Percentiles rank a stretch among this genome's conserved stretches.
Conservation (phyloP, 1,140 invertebrate genomes). For the Calosoma granatense region DNA sequence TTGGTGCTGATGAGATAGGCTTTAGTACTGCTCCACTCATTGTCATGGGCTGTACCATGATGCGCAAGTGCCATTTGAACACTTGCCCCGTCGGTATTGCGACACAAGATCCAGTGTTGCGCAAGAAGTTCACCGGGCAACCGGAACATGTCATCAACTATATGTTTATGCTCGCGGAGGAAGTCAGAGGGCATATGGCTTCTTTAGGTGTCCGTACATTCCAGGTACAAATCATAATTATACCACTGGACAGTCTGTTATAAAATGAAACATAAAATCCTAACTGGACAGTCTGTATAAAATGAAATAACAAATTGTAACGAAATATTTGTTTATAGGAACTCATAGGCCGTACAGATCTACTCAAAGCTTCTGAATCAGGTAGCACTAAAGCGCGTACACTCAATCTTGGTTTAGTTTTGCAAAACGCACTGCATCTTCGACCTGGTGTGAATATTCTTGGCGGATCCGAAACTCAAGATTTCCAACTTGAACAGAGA, state of each 20-base stretch:
- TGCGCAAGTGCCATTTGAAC: slow-evolving; percentile 99
- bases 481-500: slow-evolving; percentile 86
- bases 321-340: too few species aligned
- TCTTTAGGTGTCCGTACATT: slow-evolving; percentile 79
- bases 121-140: slow-evolving; percentile 95
- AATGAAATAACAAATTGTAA: too few species aligned
- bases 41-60: slow-evolving; percentile 97
- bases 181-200: slow-evolving; percentile 85
- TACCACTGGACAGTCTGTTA: background rate
- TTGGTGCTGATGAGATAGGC: slow-evolving; percentile 98
- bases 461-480: slow-evolving; percentile 78
- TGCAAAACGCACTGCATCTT: slow-evolving; percentile 83
- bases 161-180: slow-evolving; percentile 94
- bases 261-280: background rate
- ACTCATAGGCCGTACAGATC: slow-evolving; percentile 87
- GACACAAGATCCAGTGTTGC: slow-evolving; percentile 89
- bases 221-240: slow-evolving; percentile 27
- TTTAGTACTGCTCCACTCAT: slow-evolving; percentile 97
- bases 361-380: slow-evolving; percentile 57
- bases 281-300: too few species aligned
- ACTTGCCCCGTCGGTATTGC: slow-evolving; percentile 98
- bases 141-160: slow-evolving; percentile 98
- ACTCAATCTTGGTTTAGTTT: slow-evolving; percentile 73
- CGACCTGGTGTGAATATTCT: slow-evolving; percentile 81
- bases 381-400: slow-evolving; percentile 66